Evolutionary conservation across 1,140 invertebrate genomes (phyloP).

Genomic region (Charaxes varanes): DNA sequence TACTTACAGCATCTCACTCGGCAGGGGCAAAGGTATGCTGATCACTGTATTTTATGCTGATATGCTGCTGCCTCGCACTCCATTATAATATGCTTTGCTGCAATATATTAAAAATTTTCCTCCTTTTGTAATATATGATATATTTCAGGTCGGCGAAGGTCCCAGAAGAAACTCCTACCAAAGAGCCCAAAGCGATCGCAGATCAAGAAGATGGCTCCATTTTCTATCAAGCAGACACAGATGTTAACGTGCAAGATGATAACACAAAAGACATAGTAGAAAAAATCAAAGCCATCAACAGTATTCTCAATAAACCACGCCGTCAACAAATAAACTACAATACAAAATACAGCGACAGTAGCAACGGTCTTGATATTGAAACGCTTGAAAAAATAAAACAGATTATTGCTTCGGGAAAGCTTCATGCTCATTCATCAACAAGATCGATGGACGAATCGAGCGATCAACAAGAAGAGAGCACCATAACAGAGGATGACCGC

Average conservation of each 20-base stretch:
- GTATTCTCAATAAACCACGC: slow-evolving; percentile 38
- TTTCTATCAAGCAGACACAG: slow-evolving; percentile 26
- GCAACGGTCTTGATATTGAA: slow-evolving; percentile 39
- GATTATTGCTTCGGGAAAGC: slow-evolving; percentile 46
- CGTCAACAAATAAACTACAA: slow-evolving; percentile 33
- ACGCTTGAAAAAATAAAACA: slow-evolving; percentile 48
- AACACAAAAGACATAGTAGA: slow-evolving; percentile 45
- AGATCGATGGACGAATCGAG: no score
- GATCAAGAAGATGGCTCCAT: slow-evolving; percentile 35
- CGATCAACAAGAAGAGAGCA: slow-evolving; percentile 27
- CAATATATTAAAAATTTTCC: slow-evolving; percentile 10
- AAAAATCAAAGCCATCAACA: slow-evolving; percentile 56
- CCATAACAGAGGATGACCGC: slow-evolving; percentile 15
- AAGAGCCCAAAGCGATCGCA: slow-evolving; percentile 8
- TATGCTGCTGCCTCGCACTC: slow-evolving; percentile 27
- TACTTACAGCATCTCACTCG: slow-evolving; percentile 24
- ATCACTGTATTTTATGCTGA: slow-evolving; percentile 26
- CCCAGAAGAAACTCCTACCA: slow-evolving; percentile 1
- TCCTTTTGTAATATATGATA: slow-evolving; percentile 2
- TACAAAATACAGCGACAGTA: slow-evolving; percentile 25
- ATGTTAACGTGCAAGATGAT: slow-evolving; percentile 13
- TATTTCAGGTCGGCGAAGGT: slow-evolving; percentile 35
- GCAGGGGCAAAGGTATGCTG: slow-evolving; percentile 36
- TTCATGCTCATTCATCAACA: slow-evolving; percentile 19
- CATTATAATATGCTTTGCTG: slow-evolving; percentile 27